A percentile compares a stretch with the other conserved stretches of the same genome.
These are phyloP conservation scores for Adelges cooleyi DNA, from an alignment of 1,140 invertebrate species.

Conservation along the genomic window DNA sequence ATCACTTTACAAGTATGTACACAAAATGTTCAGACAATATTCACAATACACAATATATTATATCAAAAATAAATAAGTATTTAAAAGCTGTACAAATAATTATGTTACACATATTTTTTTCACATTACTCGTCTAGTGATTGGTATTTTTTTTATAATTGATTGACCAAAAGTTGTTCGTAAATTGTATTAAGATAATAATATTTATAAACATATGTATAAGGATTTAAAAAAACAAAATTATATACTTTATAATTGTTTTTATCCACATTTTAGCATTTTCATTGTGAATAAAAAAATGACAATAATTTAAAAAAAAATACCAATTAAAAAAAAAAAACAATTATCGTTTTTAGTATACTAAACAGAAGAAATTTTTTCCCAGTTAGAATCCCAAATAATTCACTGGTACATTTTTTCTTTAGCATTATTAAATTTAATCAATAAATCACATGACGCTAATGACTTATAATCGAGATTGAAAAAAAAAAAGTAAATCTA, in stretches of 20 bases:
- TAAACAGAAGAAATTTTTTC: no score
- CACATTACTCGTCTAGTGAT: neutral
- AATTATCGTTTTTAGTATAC: no score
- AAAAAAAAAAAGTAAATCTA: slow-evolving; percentile 1
- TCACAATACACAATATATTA: slow-evolving; percentile 9
- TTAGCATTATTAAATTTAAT: neutral
- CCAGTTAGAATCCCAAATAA: no score
- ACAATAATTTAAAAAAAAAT: no score
- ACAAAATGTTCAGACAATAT: neutral
- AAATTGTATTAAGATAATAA: no score
- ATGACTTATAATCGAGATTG: neutral
- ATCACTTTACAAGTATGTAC: slow-evolving; percentile 17
- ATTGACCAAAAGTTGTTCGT: neutral
- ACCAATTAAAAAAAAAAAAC: no score
- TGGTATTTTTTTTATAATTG: neutral
- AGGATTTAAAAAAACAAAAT: no score
- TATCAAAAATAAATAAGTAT: slow-evolving; percentile 19
- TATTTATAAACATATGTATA: no score
- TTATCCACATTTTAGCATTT: no score
- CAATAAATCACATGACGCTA: neutral
- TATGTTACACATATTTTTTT: neutral
- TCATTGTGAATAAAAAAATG: no score
- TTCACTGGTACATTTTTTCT: neutral
- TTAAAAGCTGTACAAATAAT: slow-evolving; percentile 16
- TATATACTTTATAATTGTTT: no score